phyloP scores from a whole-genome alignment of 2,113 vertebrate genomes.

The Platichthys flesus region DNA sequence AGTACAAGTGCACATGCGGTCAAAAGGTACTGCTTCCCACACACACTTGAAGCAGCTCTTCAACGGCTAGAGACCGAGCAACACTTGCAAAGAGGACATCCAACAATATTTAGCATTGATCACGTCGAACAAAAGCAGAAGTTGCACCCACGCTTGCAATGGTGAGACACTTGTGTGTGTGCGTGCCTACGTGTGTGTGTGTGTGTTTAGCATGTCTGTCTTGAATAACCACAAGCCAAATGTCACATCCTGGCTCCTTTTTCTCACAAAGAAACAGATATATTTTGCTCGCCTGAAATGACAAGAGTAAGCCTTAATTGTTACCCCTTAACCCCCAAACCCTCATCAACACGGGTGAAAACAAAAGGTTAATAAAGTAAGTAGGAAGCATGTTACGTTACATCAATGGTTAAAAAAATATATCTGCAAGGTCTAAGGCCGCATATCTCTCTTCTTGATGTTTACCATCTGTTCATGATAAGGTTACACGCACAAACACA shows the following conservation, averaged over 20 bases:
- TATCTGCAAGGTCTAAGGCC: constrained; percentile 30
- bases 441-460: constrained; percentile 25
- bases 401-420: constrained; percentile 15
- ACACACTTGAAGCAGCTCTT: constrained; percentile 41
- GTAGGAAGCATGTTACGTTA: background rate
- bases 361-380: background rate
- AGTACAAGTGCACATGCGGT: background rate
- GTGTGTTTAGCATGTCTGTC: constrained; percentile 45
- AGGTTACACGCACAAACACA: background rate
- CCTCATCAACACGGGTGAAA: background rate
- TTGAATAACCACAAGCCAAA: constrained; percentile 69
- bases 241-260: constrained; percentile 55
- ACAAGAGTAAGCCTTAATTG: background rate
- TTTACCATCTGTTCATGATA: constrained; percentile 51
- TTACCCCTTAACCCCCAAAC: background rate
- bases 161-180: constrained; percentile 24
- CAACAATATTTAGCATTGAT: constrained; percentile 29
- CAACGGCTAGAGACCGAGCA: constrained; percentile 20
- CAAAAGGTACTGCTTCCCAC: constrained; percentile 52
- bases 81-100: constrained; percentile 49
- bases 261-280: constrained; percentile 55
- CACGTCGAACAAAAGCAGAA: constrained; percentile 47
- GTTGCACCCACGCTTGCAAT: constrained; percentile 49
- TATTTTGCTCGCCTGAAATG: background rate
- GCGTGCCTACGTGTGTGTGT: constrained; percentile 1